A percentile compares a stretch with the other conserved stretches of the same genome.
These are phyloP conservation scores for Drosophila truncata DNA, from an alignment of 1,140 invertebrate genomes.

Conservation along the genomic window DNA sequence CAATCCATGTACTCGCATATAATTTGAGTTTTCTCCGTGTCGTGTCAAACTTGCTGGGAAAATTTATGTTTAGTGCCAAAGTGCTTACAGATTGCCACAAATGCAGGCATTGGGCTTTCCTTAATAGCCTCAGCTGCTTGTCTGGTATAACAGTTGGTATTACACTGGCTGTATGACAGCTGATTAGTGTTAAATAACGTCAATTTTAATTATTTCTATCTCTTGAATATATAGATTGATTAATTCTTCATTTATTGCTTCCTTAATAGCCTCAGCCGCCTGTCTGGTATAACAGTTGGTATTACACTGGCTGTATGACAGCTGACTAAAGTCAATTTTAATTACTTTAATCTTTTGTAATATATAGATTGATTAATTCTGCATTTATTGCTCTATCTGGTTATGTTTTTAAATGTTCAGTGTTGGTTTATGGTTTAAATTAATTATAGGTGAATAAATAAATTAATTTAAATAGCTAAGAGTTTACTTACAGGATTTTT, in stretches of 20 bases:
- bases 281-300: constrained; percentile 20
- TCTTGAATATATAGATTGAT: neutral
- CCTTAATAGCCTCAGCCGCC: neutral
- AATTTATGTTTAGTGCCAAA: constrained; percentile 47
- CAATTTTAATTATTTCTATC: constrained; percentile 7
- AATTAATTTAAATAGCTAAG: too few species aligned
- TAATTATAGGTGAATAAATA: neutral
- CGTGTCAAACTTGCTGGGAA: constrained; percentile 41
- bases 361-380: neutral
- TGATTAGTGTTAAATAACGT: neutral
- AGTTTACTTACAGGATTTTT: neutral
- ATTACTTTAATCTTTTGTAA: neutral
- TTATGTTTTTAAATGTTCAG: too few species aligned
- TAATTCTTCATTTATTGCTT: neutral
- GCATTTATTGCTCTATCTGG: neutral
- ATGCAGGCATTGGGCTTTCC: constrained; percentile 2
- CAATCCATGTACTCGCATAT: constrained; percentile 57
- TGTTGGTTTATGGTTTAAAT: neutral
- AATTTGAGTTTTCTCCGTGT: constrained; percentile 55
- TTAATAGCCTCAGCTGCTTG: neutral
- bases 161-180: constrained; percentile 10
- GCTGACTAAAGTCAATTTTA: neutral
- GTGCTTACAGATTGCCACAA: constrained; percentile 19
- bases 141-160: constrained; percentile 24
- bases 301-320: constrained; percentile 15